Evolutionary conservation across 2,113 vertebrate genomes (phyloP).

Genomic region (Psilopsiagon aurifrons): DNA sequence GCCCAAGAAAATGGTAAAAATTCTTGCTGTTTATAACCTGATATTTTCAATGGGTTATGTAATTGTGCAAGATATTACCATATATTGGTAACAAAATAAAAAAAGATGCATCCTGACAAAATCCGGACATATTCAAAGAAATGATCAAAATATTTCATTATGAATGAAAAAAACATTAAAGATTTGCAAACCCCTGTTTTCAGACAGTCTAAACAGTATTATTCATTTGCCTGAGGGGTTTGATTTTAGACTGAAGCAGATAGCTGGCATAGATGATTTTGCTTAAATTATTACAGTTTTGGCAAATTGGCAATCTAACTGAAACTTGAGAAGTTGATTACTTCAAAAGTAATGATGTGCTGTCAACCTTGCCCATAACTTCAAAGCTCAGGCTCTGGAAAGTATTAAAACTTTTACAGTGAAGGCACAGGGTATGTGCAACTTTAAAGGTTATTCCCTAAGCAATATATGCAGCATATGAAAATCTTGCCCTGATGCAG

Average conservation of each 20-base stretch:
- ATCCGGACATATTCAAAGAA: neutral
- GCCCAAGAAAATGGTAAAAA: neutral
- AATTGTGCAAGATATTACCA: neutral
- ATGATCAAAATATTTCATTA: neutral
- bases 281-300: neutral
- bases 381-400: neutral
- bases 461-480: neutral
- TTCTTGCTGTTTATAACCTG: neutral
- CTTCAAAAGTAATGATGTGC: neutral
- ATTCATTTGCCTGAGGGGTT: neutral
- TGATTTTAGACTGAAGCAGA: neutral
- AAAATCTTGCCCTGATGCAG: neutral
- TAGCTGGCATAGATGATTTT: neutral
- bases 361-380: neutral
- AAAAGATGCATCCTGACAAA: neutral
- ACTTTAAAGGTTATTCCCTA: neutral
- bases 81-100: neutral
- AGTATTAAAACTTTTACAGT: neutral
- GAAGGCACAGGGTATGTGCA: neutral
- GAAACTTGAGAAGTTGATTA: neutral
- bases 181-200: neutral
- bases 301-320: neutral
- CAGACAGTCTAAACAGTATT: neutral
- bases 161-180: neutral
- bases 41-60: neutral